phyloP scores from a whole-genome alignment of 2,888 invertebrate species.

The Elmis aenea region DNA sequence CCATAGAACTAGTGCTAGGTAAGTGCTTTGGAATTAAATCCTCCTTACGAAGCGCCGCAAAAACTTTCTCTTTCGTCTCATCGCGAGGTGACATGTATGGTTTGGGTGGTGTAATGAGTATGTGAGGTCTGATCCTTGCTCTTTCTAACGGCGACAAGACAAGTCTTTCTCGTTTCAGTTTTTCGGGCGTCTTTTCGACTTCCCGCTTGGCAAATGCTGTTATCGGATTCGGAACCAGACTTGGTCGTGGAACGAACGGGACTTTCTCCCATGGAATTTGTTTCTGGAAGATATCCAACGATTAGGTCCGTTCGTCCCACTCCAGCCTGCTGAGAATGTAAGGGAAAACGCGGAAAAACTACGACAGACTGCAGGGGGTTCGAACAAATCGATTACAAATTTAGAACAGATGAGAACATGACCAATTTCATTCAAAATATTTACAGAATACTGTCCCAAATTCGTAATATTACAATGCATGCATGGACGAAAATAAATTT shows the following conservation, averaged over 20 bases:
- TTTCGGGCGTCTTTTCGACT: constrained; percentile 30
- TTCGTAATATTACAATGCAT: too few relatives aligned
- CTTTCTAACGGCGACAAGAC: constrained; percentile 54
- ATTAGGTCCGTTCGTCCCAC: constrained; percentile 42
- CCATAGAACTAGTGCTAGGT: constrained; percentile 53
- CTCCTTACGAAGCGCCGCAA: constrained; percentile 55
- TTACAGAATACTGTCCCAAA: background rate
- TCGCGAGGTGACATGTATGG: constrained; percentile 67
- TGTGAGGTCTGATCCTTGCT: constrained; percentile 59
- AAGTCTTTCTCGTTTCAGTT: constrained; percentile 35
- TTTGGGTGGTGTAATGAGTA: constrained; percentile 57
- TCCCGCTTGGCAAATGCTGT: constrained; percentile 73
- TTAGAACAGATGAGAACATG: too few relatives aligned
- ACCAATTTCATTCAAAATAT: too few relatives aligned
- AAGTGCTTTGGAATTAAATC: constrained; percentile 46
- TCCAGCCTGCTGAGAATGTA: constrained; percentile 15
- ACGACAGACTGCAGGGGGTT: constrained; percentile 27
- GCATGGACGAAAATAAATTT: too few relatives aligned
- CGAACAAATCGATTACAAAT: constrained; percentile 24
- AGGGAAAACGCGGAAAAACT: background rate
- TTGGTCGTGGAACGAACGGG: constrained; percentile 80
- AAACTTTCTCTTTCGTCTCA: constrained; percentile 59
- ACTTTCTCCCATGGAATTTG: constrained; percentile 84
- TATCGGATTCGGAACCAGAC: constrained; percentile 77
- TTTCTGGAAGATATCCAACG: constrained; percentile 73